A percentile compares a stretch with the other conserved stretches of the same genome.
phyloP scores from a whole-genome alignment of 2,113 vertebrate species.

The Arenaria interpres region DNA sequence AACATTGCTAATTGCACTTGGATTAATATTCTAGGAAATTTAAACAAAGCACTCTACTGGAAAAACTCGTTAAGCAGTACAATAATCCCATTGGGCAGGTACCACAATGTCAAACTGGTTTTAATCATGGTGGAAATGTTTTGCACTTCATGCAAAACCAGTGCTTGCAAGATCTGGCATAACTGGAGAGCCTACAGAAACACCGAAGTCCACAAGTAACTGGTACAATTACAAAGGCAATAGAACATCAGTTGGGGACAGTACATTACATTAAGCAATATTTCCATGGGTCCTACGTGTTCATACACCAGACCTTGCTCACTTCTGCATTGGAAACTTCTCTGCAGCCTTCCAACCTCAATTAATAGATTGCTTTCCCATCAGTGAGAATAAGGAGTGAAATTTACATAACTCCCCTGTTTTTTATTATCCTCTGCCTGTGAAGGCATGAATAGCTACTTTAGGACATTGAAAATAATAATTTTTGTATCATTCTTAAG shows the following conservation, averaged over 20 bases:
- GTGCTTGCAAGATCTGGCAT: background rate
- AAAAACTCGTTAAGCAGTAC: slow-evolving; percentile 27
- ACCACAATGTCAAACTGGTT: background rate
- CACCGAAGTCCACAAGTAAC: background rate
- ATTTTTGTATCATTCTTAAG: background rate
- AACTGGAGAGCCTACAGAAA: background rate
- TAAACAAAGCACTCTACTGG: background rate
- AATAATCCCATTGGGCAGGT: background rate
- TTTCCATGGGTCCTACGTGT: background rate
- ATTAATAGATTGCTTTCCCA: background rate
- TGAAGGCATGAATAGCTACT: background rate
- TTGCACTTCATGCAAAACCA: background rate
- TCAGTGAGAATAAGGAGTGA: background rate
- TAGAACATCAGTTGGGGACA: background rate
- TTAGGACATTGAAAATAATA: background rate
- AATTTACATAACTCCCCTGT: background rate
- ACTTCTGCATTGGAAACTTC: background rate
- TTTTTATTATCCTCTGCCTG: background rate
- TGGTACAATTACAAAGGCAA: background rate
- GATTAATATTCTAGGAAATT: slow-evolving; percentile 41
- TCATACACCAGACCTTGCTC: background rate
- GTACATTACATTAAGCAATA: background rate
- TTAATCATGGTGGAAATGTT: slow-evolving; percentile 18
- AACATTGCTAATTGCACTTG: slow-evolving; percentile 22
- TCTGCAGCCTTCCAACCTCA: background rate